Base-by-base conservation (phyloP, 1,140 invertebrate genomes). In the Conus betulinus region DNA sequence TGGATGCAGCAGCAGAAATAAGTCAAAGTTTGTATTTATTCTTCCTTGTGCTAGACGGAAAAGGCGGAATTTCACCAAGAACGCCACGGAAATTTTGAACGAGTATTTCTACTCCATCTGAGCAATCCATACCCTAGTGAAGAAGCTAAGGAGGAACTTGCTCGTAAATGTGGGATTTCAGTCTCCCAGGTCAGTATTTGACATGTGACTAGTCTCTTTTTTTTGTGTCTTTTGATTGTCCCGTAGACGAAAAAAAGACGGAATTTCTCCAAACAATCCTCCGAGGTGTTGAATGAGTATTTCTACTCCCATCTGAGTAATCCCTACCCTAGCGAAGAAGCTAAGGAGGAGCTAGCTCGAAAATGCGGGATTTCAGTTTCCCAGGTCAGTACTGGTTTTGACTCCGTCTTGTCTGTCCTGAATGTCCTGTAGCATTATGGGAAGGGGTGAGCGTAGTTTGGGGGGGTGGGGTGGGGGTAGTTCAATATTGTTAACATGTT, bases 71-170 rank as follows among this genome's bases (percentile, higher is more conserved):
- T 99, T 99, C 96, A 99, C 98, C 96, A 99, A 99, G 96, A 99
- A 99, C 95, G 99, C 99, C 39, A 99, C 99, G 17, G 99, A 99
- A 97, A 99, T 99, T 92, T 96, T 99, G 92, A 99, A 99, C 96
- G 99, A 99, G 96, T 99, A 99, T 96, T 99, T 99, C 96, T 99
- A 99, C 96, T 99, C 99, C 99, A 99, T 96, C 97, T 99, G 91
- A 98, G 98, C 95, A 99, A 99, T 96, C 99, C 99, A 27, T 99
- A 99, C 96, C 99, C 99, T 87, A 99, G 98, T 93, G 99, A 99
- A 96, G 99, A 99, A 96, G 99, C 99, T 81, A 99, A 99, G 96
- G 99, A 99, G 96, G 99, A 99, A 95, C 96, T 99, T 94, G 99
- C 99, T n/a, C 97, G 99, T 94, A 99, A 99, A 95, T 99, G 99